phyloP scores from a whole-genome alignment of 2,888 invertebrate genomes.

The Orchesellides sinensis region DNA sequence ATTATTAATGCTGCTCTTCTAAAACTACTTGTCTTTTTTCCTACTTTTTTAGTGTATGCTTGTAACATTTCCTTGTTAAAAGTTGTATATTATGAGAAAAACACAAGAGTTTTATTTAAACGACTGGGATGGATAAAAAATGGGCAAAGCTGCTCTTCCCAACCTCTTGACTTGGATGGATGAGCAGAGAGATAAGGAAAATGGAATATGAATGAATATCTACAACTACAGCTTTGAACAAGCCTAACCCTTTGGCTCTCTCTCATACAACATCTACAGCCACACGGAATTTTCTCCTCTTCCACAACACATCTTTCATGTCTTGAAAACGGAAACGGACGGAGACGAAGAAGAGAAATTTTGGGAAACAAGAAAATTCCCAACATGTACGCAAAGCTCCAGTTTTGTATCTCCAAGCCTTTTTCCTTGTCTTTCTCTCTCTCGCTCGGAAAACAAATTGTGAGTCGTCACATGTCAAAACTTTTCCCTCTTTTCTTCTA shows the following conservation, averaged over 20 bases:
- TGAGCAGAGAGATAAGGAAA: conserved; percentile 30
- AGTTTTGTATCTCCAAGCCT: no score
- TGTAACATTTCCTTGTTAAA: conserved; percentile 6
- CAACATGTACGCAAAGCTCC: no score
- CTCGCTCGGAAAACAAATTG: not conserved
- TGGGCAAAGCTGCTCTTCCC: no score
- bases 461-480: conserved; percentile 5
- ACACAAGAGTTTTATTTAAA: not conserved
- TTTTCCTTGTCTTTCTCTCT: no score
- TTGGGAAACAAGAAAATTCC: not conserved
- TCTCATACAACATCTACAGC: no score
- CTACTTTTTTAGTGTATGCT: no score
- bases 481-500: no score
- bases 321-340: conserved; percentile 46
- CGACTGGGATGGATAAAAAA: not conserved
- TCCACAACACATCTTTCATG: conserved; percentile 44
- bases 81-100: not conserved
- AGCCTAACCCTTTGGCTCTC: no score
- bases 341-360: conserved; percentile 51
- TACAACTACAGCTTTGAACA: no score
- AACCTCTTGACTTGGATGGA: conserved; percentile 8
- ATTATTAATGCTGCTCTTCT: conserved; percentile 43
- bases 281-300: not conserved
- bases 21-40: no score
- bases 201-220: conserved; percentile 39